Base-by-base conservation (phyloP, 2,797 vertebrate species). In the Mormyrus proboscirostris region DNA sequence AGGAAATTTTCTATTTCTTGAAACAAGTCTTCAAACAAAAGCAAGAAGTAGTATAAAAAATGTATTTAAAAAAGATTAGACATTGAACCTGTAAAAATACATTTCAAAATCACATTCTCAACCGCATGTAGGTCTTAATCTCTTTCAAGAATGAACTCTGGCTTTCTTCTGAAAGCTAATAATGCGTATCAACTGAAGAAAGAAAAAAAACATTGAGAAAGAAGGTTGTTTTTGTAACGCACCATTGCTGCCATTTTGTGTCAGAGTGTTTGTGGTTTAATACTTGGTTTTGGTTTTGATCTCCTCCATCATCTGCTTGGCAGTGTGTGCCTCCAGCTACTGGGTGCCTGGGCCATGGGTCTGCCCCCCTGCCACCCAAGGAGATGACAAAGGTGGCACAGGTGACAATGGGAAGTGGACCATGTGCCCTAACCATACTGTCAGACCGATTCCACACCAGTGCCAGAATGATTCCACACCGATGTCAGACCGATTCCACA, bases 331-430 rank as follows among this genome's bases (percentile, higher is more conserved):
- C 14, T n/a, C 53, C 53, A 33, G 33, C 14, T 65, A 19, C 50
- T 69, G 10, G 57, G 55, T 44, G 3, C 44, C 38, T 59, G 25
- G 8, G 50, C 73, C 73, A 38, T 22, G 38, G 53, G 19, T 59
- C 38, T 65, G 33, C n/a, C 57, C 86, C 19, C 16, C 25, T 65
- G 87, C 10, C 83, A 89, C 90, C 89, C 79, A 90, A 53, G 87
- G 88, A 89, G 90, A 29, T 84, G 16, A 25, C 49, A 4, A 25
- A 90, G 90, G 82, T 89, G 89, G 89, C 73, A 44, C 57, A 53
- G 55, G 88, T 86, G 76, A 51, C 10, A 38, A 82, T 50, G 59
- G 49, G n/a, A 19, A 53, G 90, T 90, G 90, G 91, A 84, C 90
- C 88, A 88, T 51, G 59, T 73, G 84, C 65, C 50, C 89, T 88